Base-by-base conservation (phyloP, 1,140 invertebrate genomes). In the Agrypnia vestita region DNA sequence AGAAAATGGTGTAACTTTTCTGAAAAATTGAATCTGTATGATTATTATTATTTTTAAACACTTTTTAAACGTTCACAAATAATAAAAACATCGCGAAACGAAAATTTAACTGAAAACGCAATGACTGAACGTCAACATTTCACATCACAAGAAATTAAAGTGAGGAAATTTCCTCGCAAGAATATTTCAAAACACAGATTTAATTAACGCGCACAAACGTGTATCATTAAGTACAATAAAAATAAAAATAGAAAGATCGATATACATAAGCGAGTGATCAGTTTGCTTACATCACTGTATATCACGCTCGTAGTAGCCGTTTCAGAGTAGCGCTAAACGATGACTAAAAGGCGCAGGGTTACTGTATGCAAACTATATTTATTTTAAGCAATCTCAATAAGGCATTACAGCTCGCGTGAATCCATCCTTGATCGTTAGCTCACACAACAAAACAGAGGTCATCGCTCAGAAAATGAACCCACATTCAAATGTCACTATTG, bases 371-470 rank as follows among this genome's bases (percentile, higher is more conserved):
- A 71, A 71, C 15, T 25, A 25, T 35, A 0, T 12, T 19, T 10
- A 51, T 51, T 13, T 21, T 12, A 25, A 13, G 53, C 46, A 47
- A 47, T 75, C 43, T 67, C 19, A 49, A 64, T 19, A 67, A 13
- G 46, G 46, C 8, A 53, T 67, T 43, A 53, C 75, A 25, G 12
- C 11, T 71, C 3, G 35, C 35, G 51, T 11, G 59, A 75, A 75
- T 61, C 35, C 55, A 67, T 67, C 59, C 59, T 77, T 77, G 73
- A 77, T 77, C 62, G 25, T 76, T 47, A 43, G 17, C n/a, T 55
- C 44, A 64, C 15, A 53, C 47, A 77, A 77, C 75, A 69, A 77
- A 53, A 51, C 62, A 77, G 75, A 77, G 75, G 75, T 77, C 75
- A 77, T 55, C 75, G 62, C 61, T 51, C 75, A 77, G 12, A 46